Percentiles rank a stretch among this genome's conserved stretches.
Evolutionary conservation across 1,140 invertebrate species (phyloP).

Genomic region (Cydia amplana): DNA sequence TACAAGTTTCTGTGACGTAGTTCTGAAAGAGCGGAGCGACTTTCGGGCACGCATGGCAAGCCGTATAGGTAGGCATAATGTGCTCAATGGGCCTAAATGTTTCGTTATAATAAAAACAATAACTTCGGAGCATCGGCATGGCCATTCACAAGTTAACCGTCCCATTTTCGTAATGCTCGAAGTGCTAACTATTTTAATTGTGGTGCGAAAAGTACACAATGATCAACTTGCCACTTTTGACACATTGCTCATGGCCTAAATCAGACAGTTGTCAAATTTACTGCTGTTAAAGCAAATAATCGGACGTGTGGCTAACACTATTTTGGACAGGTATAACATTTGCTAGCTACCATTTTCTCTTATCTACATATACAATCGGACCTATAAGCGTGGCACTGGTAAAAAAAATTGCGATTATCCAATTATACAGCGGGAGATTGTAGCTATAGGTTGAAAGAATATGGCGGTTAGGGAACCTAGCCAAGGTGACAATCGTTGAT

Average conservation of each 20-base stretch:
- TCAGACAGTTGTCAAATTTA: conserved; percentile 41
- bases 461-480: no score
- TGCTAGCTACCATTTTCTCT: conserved; percentile 25
- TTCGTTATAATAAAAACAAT: background rate
- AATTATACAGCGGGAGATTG: no score
- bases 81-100: background rate
- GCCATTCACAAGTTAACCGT: conserved; percentile 32
- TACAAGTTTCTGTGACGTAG: no score
- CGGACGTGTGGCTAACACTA: conserved; percentile 21
- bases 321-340: background rate
- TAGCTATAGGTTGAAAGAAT: no score
- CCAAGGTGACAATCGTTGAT: no score
- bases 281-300: conserved; percentile 20
- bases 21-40: background rate
- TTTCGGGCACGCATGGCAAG: background rate
- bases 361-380: background rate
- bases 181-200: conserved; percentile 66
- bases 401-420: no score
- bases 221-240: conserved; percentile 63
- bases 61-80: background rate
- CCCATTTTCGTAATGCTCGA: conserved; percentile 49
- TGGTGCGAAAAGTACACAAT: conserved; percentile 58
- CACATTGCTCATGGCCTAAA: conserved; percentile 46
- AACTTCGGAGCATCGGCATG: background rate
- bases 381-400: no score